Conservation (phyloP, 2,888 invertebrate genomes). For the Chaitophorus viminalis region DNA sequence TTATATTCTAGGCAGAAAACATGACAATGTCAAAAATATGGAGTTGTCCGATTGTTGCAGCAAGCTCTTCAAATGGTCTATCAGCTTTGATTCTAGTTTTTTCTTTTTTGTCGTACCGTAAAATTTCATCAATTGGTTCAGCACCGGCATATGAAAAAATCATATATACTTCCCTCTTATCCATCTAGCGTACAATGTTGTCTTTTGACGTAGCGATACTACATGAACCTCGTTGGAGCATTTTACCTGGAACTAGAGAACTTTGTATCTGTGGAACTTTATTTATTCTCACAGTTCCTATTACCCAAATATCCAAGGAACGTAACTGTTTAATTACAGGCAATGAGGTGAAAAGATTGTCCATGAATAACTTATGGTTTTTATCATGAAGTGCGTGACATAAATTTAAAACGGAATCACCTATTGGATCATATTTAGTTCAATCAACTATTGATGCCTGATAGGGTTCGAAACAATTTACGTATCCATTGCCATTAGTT, state of each 20-base stretch:
- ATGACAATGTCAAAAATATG: no score
- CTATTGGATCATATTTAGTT: conserved; percentile 1
- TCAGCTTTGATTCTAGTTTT: conserved; percentile 47
- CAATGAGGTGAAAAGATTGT: background rate
- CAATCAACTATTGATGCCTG: background rate
- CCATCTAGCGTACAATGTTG: conserved; percentile 62
- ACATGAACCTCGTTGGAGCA: conserved; percentile 43
- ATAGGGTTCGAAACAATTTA: conserved; percentile 11
- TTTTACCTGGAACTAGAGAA: conserved; percentile 45
- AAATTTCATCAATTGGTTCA: conserved; percentile 43
- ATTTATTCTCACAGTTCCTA: conserved; percentile 31
- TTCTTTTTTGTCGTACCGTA: conserved; percentile 60
- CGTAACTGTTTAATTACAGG: no score
- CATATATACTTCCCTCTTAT: conserved; percentile 59
- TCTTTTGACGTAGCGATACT: conserved; percentile 59
- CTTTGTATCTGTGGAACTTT: conserved; percentile 23
- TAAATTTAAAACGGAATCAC: no score
- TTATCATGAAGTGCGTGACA: no score
- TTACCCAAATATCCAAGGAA: no score
- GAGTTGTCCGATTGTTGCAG: no score
- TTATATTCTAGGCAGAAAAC: no score
- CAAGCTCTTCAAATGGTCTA: no score
- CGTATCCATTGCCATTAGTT: conserved; percentile 2
- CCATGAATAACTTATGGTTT: conserved; percentile 12
- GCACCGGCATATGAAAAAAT: conserved; percentile 62